Percentiles rank a stretch among this genome's conserved stretches.
Conservation (phyloP, 2,113 vertebrate species). For the Ceyx melanurus region DNA sequence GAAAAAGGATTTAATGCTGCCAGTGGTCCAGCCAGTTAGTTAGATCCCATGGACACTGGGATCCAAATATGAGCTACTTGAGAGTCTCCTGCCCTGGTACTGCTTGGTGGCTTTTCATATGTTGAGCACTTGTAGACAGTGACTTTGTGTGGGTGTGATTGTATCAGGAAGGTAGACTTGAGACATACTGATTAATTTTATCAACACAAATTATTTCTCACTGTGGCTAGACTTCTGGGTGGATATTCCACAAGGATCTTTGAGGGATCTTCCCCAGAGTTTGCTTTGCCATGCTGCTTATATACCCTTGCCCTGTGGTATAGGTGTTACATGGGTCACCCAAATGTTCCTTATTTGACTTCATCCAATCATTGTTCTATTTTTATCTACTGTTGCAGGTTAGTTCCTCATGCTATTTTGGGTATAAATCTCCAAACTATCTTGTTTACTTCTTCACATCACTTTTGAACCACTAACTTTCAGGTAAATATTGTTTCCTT, state of each 20-base stretch:
- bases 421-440: no score
- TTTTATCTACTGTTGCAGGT: no score
- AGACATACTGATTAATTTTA: neutral
- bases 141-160: neutral
- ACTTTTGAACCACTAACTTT: no score
- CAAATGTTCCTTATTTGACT: no score
- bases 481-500: no score
- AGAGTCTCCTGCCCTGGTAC: neutral
- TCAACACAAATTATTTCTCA: neutral
- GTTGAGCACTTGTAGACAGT: neutral
- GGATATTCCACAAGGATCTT: neutral
- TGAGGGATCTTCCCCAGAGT: neutral
- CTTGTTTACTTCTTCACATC: no score
- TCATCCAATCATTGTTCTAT: no score
- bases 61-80: neutral
- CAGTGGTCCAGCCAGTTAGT: no score
- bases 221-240: neutral
- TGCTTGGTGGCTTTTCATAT: accelerated
- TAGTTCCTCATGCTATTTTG: no score
- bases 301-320: no score
- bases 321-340: no score
- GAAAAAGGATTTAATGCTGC: neutral
- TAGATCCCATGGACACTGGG: neutral
- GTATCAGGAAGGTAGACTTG: neutral
- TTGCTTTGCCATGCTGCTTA: no score